phyloP scores from a whole-genome alignment of 2,888 invertebrate species.

The Ormyrus nitidulus region DNA sequence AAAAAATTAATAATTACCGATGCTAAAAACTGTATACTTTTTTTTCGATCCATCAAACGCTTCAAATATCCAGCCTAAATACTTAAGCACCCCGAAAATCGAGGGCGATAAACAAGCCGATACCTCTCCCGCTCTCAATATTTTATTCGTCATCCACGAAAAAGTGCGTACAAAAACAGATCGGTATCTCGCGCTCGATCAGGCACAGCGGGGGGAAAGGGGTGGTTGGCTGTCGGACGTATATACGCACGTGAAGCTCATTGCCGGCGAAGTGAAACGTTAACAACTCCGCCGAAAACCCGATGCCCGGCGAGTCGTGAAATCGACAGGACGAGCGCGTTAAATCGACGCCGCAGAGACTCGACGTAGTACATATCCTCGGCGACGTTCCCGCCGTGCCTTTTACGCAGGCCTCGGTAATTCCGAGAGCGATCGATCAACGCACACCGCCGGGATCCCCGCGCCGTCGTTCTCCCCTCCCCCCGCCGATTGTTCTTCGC shows the following conservation, averaged over 20 bases:
- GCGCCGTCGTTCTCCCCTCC: not conserved
- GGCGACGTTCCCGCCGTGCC: not conserved
- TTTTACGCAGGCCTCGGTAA: not conserved
- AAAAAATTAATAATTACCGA: too few species aligned
- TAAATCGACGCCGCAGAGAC: slow-evolving; percentile 36
- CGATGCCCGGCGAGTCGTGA: slow-evolving; percentile 40
- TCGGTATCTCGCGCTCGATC: too few species aligned
- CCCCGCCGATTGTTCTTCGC: slow-evolving; percentile 23
- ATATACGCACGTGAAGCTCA: not conserved
- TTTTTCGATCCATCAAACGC: too few species aligned
- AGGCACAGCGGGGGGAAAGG: too few species aligned
- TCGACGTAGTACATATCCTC: not conserved
- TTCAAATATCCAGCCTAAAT: too few species aligned
- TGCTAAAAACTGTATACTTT: too few species aligned
- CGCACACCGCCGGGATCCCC: not conserved
- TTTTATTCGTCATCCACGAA: too few species aligned
- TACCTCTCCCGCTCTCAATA: too few species aligned
- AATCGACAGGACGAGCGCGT: slow-evolving; percentile 44
- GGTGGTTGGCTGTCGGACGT: too few species aligned
- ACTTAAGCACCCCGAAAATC: too few species aligned
- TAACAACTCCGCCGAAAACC: slow-evolving; percentile 21
- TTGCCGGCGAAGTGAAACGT: slow-evolving; percentile 31
- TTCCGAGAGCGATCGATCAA: slow-evolving; percentile 24
- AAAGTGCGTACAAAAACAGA: too few species aligned
- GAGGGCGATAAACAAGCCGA: too few species aligned